Evolutionary conservation across 2,888 invertebrate species (phyloP), one percentile per base, ranked within the genome.

Genomic region (Melanostoma mellinum): DNA sequence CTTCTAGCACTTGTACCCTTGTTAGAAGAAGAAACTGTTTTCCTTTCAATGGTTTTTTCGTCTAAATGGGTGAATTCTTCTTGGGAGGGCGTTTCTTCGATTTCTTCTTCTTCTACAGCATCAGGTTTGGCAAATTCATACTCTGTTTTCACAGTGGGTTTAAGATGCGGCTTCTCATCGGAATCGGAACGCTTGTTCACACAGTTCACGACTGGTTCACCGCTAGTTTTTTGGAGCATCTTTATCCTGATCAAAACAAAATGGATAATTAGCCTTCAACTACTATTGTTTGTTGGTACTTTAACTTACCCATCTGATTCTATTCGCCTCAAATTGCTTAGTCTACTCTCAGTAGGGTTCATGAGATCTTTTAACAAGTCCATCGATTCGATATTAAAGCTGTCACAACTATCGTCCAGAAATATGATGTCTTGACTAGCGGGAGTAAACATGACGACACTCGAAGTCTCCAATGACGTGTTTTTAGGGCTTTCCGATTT

Each of bases 381-480:
- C 87, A 89, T 88, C 30, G 87, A 86, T 76, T 85, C 84, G 32
- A 87, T 87, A 35, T 86, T 81, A 4, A 50, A 71, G 4, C 76
- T 72, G 6, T 86, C 86, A 53, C 71, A 81, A 36, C 87, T 88
- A 44, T 90, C 90, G 67, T 91, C 89, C 8, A 90, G 44, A 58
- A 90, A 89, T 40, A 90, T 88, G 20, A 91, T 87, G 6, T 91
- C 91, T 53, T 89, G 89, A 0, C 89, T 88, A n/a, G 77, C 86
- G 6, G 90, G 90, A 8, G 90, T 88, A 38, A 90, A 84, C 40
- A 89, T 74, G 0, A 90, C 72, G 3, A 90, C 87, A 73, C 91
- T 90, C 5, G 87, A 86, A 2, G 85, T 46, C 1, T 61, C 72
- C 3, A 58, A 30, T 32, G 36, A 44, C 0, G 42, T 61, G 40